Evolutionary conservation across 2,888 invertebrate species (phyloP).

Genomic region (Nomada ruficornis): DNA sequence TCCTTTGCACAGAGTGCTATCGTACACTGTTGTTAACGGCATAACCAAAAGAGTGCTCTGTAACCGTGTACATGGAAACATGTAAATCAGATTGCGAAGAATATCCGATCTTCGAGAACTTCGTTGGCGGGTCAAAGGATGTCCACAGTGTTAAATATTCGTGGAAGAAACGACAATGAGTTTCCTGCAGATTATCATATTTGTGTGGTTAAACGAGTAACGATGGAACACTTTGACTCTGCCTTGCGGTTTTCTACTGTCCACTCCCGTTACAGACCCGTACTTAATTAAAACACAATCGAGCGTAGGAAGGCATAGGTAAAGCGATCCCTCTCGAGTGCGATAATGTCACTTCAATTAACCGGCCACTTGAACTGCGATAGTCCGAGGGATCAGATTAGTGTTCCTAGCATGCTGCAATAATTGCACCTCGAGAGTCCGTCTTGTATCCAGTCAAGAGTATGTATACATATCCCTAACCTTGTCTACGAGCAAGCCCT

Average conservation of each 20-base stretch:
- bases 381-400: constrained; percentile 21
- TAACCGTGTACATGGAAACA: background rate
- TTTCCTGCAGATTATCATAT: too few relatives aligned
- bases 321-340: constrained; percentile 8
- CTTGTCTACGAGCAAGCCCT: background rate
- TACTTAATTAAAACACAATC: constrained; percentile 1
- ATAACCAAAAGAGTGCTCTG: background rate
- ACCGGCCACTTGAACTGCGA: background rate
- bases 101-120: too few relatives aligned
- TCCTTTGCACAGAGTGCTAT: constrained; percentile 16
- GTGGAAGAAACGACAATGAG: too few relatives aligned
- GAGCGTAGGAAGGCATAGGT: background rate
- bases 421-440: constrained; percentile 14
- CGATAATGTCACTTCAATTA: background rate
- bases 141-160: background rate
- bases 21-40: background rate
- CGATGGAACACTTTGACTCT: background rate
- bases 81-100: background rate
- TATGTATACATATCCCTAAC: background rate
- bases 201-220: too few relatives aligned
- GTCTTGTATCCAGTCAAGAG: constrained; percentile 26
- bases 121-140: background rate
- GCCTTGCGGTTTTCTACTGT: background rate
- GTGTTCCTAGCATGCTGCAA: constrained; percentile 29
- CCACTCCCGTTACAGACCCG: background rate